Base-by-base conservation (phyloP, 2,113 vertebrate genomes). In the Donacobius atricapilla region DNA sequence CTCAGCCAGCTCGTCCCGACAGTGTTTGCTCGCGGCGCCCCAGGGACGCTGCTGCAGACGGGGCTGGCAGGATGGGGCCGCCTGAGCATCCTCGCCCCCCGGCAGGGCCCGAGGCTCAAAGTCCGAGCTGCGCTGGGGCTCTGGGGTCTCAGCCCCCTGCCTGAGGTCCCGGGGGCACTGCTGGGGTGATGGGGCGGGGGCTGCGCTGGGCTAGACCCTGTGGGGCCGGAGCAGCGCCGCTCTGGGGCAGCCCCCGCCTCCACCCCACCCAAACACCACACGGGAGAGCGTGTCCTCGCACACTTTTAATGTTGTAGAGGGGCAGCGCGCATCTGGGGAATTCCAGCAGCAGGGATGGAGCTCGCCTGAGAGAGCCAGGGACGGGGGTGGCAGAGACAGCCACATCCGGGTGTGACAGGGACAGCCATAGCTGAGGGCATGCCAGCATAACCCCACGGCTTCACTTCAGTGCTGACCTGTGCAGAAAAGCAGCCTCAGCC, bases 381-480 rank as follows among this genome's bases (percentile, higher is more conserved):
- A 48, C 51, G 20, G 81, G 24, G 15, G 27, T 40, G 40, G 13
- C 28, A 11, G 58, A n/a, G 64, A 45, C 50, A 22, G 78, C 40
- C 40, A 2, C 22, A 28, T 8, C 45, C 45, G 45, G 45, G 21
- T 10, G 21, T 47, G 45, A 22, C 39, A 35, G 65, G 53, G 47
- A 42, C 56, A 27, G 83, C 3, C 27, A 30, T 1, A n/a, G 56
- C 51, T 6, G 5, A 50, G 44, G 48, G 0, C 30, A 23, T 6
- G 40, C 47, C 4, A 1, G 4, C 9, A 23, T 27, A 31, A 27
- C 21, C 33, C 16, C 7, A 8, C 0, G 5, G 37, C 4, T 2
- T 66, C 7, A 1, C n/a, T 33, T 98, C 96, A 97, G 94, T 97
- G 97, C 84, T 83, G 96, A 60, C 96, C 98, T 97, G 96, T 14